Percentiles rank a stretch among this genome's conserved stretches.
These are phyloP conservation scores for Equus quagga DNA, from an alignment of 2,113 vertebrate genomes.

Conservation along the genomic window DNA sequence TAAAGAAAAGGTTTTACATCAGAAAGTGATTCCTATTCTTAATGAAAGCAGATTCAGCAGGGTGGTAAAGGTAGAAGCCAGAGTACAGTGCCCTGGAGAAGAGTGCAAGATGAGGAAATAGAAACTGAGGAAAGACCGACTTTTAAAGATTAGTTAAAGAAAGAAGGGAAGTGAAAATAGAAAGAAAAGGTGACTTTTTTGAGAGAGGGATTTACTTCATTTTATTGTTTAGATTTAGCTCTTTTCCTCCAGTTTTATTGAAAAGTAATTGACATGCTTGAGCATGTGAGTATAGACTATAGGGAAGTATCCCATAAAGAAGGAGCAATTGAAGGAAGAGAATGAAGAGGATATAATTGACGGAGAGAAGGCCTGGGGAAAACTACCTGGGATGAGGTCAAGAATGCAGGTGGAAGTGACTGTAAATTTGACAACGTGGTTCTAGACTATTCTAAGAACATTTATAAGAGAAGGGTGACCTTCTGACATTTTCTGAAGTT, in stretches of 20 bases:
- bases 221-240: neutral
- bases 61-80: neutral
- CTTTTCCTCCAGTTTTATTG: neutral
- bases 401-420: neutral
- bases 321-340: neutral
- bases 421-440: constrained; percentile 49
- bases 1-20: neutral
- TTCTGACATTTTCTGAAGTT: constrained; percentile 53
- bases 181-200: neutral
- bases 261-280: neutral
- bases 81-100: neutral
- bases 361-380: neutral
- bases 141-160: neutral
- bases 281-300: neutral
- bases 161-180: neutral
- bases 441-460: constrained; percentile 57
- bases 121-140: neutral
- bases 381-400: neutral
- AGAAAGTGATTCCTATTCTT: neutral
- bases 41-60: neutral
- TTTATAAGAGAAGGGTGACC: constrained; percentile 29
- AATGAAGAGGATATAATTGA: neutral
- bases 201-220: neutral
- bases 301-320: neutral
- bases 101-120: neutral